Conservation (phyloP, 1,140 invertebrate species). For the Nasonia vitripennis region DNA sequence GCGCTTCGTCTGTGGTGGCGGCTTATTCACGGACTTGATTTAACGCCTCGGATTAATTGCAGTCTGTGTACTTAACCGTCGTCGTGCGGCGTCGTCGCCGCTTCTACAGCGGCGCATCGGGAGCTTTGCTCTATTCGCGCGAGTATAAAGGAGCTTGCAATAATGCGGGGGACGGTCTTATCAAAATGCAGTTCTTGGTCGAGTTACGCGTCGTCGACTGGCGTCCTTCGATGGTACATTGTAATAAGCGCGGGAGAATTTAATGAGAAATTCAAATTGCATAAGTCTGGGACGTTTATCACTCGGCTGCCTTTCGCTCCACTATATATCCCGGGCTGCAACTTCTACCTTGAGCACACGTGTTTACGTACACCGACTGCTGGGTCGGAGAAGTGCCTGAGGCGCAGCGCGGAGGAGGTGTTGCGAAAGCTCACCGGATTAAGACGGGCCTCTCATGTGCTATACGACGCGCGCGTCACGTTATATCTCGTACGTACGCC, state of each 20-base stretch:
- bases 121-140: neutral
- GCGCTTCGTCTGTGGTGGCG: neutral
- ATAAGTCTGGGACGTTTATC: slow-evolving; percentile 14
- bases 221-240: too few relatives aligned
- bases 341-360: too few relatives aligned
- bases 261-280: neutral
- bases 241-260: neutral
- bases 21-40: slow-evolving; percentile 63
- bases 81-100: slow-evolving; percentile 48
- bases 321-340: slow-evolving; percentile 8
- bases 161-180: neutral
- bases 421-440: slow-evolving; percentile 1
- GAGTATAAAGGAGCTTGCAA: neutral
- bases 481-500: neutral
- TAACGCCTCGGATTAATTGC: slow-evolving; percentile 72
- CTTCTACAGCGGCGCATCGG: neutral
- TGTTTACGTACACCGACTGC: neutral
- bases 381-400: neutral
- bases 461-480: neutral
- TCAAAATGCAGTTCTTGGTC: slow-evolving; percentile 19
- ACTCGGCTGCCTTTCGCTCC: neutral
- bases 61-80: slow-evolving; percentile 62
- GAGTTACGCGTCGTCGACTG: neutral
- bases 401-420: neutral
- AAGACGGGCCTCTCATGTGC: neutral